Evolutionary conservation across 2,888 invertebrate species (phyloP), one percentile per base, ranked within the genome.

Genomic region (Parnassius orleans): DNA sequence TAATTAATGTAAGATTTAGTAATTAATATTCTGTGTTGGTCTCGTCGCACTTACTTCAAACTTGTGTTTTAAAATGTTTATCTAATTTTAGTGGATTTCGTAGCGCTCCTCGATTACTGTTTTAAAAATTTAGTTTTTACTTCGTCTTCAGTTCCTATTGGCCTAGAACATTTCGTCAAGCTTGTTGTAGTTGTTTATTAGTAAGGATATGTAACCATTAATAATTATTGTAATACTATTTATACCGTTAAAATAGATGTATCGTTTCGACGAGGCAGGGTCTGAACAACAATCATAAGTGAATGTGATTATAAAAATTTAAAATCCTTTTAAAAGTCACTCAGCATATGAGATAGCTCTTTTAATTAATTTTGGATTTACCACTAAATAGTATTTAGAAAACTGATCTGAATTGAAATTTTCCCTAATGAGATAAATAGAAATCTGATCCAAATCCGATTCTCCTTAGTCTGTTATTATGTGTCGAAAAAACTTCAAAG

Each of bases 221-320:
- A 74, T 78, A 77, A 70, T 73, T 56, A 52, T 68, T 71, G 68
- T 73, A 70, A 69, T 68, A 61, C 33, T 56, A 70, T 83, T 76
- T 77, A 70, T 84, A 84, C 79, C 76, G 80, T 82, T 81, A 76
- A 15, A 79, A 81, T 86, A 86, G 81, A 77, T 82, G 76, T 86
- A 88, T 87, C 80, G 89, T 90, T 90, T 90, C 83, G 88, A 89
- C 87, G 86, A 90, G 84, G 90, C 90, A 91, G 90, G 90, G 90
- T 90, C 87, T 83, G 80, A 84, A 87, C 83, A 85, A 87, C 83
- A 85, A 86, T 85, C 86, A 82, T 80, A 80, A 82, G 80, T 79
- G 74, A 78, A 77, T 81, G 78, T 74, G 19, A 44, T 48, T 50
- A 58, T 57, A 59, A 77, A 76, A 74, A 71, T 72, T 69, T 76